These are phyloP conservation scores for Pissodes strobi DNA, from an alignment of 1,140 invertebrate genomes.

Conservation along the genomic window DNA sequence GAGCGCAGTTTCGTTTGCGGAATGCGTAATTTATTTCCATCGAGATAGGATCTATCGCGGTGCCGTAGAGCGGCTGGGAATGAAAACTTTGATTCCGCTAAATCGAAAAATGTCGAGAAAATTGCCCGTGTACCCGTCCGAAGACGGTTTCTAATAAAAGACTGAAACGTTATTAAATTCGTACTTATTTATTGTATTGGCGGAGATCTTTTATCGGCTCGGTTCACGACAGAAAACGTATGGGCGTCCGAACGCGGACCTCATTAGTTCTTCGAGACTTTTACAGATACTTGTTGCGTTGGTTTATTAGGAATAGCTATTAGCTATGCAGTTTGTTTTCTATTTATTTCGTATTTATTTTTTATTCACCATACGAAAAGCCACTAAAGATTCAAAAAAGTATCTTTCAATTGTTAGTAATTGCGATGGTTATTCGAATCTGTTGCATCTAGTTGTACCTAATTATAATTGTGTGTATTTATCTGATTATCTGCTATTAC, in stretches of 20 bases:
- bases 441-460: no score
- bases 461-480: no score
- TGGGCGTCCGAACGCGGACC: not conserved
- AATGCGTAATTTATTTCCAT: slow-evolving; percentile 12
- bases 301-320: no score
- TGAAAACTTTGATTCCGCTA: slow-evolving; percentile 12
- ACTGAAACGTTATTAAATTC: slow-evolving; percentile 19
- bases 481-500: no score
- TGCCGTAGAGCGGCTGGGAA: slow-evolving; percentile 4
- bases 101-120: slow-evolving; percentile 16
- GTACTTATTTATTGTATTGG: slow-evolving; percentile 9
- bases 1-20: not conserved
- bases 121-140: slow-evolving; percentile 5
- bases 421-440: no score
- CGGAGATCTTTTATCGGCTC: slow-evolving; percentile 1
- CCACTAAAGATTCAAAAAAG: no score
- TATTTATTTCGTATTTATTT: no score
- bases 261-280: not conserved
- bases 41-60: not conserved
- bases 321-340: no score
- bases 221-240: not conserved
- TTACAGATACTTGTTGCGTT: no score
- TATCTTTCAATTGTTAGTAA: no score
- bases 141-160: slow-evolving; percentile 2
- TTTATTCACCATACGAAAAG: no score